These are phyloP conservation scores for Chrysodeixis includens DNA, from an alignment of 2,888 invertebrate genomes.

Conservation along the genomic window DNA sequence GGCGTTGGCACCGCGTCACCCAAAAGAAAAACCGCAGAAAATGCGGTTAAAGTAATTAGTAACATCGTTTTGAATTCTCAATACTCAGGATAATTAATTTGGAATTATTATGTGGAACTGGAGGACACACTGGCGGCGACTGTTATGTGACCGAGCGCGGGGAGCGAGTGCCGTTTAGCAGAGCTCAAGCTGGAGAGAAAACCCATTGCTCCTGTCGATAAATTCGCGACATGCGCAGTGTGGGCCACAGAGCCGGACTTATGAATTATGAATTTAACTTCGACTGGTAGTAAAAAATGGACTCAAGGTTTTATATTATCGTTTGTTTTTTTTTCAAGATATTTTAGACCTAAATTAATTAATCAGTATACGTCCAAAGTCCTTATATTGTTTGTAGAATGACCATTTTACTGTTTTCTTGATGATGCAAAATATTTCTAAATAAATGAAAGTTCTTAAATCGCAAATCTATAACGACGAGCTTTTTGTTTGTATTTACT, in stretches of 20 bases:
- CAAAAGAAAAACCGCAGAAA: conserved; percentile 80
- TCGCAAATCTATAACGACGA: too few species aligned
- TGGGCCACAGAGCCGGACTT: conserved; percentile 73
- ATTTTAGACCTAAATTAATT: too few species aligned
- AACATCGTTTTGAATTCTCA: conserved; percentile 72
- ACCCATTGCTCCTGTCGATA: conserved; percentile 83
- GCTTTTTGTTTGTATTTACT: too few species aligned
- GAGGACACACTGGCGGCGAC: conserved; percentile 70
- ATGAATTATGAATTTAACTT: conserved; percentile 11
- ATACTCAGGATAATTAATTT: conserved; percentile 53
- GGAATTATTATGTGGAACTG: conserved; percentile 54
- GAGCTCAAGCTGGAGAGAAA: conserved; percentile 75
- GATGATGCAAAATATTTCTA: too few species aligned
- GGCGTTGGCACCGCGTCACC: conserved; percentile 80
- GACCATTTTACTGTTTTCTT: too few species aligned
- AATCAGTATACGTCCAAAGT: too few species aligned
- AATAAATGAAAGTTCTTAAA: too few species aligned
- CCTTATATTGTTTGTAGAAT: too few species aligned
- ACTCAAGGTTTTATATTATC: not conserved
- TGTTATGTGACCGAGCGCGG: conserved; percentile 75
- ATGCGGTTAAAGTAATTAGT: conserved; percentile 80
- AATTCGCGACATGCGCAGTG: conserved; percentile 87
- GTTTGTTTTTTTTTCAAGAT: too few species aligned
- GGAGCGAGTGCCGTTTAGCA: conserved; percentile 79
- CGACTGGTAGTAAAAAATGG: not conserved